A percentile compares a stretch with the other conserved stretches of the same genome.
Conservation (phyloP, 2,888 invertebrate species). For the Melipona beecheii region DNA sequence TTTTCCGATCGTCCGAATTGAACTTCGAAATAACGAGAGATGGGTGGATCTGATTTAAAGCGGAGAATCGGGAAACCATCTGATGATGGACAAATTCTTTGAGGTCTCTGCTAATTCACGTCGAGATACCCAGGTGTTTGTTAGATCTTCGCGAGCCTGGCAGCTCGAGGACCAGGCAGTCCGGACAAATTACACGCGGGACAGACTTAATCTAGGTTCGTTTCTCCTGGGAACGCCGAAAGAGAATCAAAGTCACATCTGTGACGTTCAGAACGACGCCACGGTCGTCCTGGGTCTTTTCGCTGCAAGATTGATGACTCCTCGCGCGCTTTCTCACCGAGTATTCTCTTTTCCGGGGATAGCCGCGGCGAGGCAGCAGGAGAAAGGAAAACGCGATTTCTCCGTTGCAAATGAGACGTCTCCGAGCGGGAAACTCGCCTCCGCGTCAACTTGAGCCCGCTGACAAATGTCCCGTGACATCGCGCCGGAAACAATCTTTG, state of each 20-base stretch:
- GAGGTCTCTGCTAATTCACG: not conserved
- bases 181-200: constrained; percentile 79
- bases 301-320: constrained; percentile 82
- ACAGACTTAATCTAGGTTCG: constrained; percentile 80
- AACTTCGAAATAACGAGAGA: not conserved
- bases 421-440: constrained; percentile 60
- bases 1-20: not conserved
- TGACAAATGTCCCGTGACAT: constrained; percentile 71
- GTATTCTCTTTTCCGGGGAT: constrained; percentile 48
- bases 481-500: constrained; percentile 58
- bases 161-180: constrained; percentile 51
- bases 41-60: not conserved
- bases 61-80: not conserved
- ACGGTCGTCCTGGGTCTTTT: constrained; percentile 75
- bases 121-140: constrained; percentile 70
- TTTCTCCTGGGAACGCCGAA: constrained; percentile 80
- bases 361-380: constrained; percentile 40
- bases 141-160: constrained; percentile 51
- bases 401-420: constrained; percentile 69
- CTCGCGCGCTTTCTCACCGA: constrained; percentile 57
- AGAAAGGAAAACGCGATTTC: constrained; percentile 60
- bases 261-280: constrained; percentile 79
- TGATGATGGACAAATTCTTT: not conserved
- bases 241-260: constrained; percentile 84
- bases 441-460: constrained; percentile 40